Percentiles rank a stretch among this genome's conserved stretches.
These are phyloP conservation scores for Mantis religiosa DNA, from an alignment of 2,888 invertebrate species.

Conservation along the genomic window DNA sequence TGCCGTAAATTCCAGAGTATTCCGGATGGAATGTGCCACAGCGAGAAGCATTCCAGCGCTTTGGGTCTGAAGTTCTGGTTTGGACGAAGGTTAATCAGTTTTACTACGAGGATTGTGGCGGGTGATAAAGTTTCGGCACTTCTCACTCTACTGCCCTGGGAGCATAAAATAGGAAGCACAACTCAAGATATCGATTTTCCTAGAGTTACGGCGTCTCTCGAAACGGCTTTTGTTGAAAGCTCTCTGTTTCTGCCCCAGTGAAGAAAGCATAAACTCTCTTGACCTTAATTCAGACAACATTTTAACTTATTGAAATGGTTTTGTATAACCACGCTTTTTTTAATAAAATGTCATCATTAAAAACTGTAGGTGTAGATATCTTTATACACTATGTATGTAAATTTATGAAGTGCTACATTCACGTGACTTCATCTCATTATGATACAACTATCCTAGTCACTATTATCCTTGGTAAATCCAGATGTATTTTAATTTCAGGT, in stretches of 20 bases:
- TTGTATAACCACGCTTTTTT: no score
- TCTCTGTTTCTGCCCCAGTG: neutral
- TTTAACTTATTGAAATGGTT: no score
- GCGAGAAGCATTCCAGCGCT: no score
- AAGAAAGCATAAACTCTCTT: neutral
- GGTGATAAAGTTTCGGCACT: neutral
- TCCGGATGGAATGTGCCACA: neutral
- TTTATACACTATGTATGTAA: no score
- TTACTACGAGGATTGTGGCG: neutral
- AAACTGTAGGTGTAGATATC: no score
- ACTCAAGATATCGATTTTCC: neutral
- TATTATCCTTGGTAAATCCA: no score
- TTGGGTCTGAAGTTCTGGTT: neutral
- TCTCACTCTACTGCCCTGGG: neutral
- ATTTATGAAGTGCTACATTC: no score
- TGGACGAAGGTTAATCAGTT: neutral
- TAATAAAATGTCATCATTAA: no score
- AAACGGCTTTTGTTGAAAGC: neutral
- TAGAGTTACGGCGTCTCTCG: neutral
- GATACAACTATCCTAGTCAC: no score
- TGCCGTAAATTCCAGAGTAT: neutral
- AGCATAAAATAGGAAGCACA: neutral
- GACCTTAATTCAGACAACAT: neutral
- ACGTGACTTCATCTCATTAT: no score
- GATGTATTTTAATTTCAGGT: no score